Conservation (phyloP, 2,888 invertebrate species). For the Lordiphosa fenestrarum region DNA sequence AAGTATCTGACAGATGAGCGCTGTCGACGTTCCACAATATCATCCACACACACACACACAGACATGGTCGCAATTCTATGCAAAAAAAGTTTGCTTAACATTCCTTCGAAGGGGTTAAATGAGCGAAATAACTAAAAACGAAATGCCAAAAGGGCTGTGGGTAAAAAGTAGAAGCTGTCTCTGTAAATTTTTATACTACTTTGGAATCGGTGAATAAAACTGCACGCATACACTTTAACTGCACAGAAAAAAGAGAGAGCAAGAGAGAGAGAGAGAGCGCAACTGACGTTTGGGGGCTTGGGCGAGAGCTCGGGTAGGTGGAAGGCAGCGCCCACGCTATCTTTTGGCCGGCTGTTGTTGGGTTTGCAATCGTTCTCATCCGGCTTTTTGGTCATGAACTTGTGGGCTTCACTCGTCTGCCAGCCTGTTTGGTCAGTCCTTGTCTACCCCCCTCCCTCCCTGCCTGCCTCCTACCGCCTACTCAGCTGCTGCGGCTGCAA, state of each 20-base stretch:
- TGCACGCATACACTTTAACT: conserved; percentile 34
- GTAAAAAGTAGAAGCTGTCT: conserved; percentile 39
- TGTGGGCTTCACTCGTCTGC: conserved; percentile 40
- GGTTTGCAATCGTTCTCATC: conserved; percentile 20
- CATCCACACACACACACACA: conserved; percentile 64
- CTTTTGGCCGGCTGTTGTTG: conserved; percentile 13
- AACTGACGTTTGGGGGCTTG: conserved; percentile 1
- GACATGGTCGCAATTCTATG: conserved; percentile 46
- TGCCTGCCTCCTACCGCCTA: no score
- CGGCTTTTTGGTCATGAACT: conserved; percentile 73
- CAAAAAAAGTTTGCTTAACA: conserved; percentile 45
- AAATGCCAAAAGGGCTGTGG: conserved; percentile 41
- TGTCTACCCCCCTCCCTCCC: neutral
- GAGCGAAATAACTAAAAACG: conserved; percentile 42
- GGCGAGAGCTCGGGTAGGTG: neutral
- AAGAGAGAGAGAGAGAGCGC: conserved; percentile 1
- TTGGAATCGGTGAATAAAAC: conserved; percentile 48
- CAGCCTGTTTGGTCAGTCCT: conserved; percentile 23
- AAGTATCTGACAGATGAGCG: conserved; percentile 18
- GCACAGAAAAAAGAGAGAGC: conserved; percentile 9
- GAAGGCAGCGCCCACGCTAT: conserved; percentile 26
- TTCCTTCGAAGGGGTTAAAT: conserved; percentile 70
- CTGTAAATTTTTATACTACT: conserved; percentile 44
- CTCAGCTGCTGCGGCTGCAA: no score
- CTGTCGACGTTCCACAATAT: conserved; percentile 78